A percentile compares a stretch with the other conserved stretches of the same genome.
phyloP scores from a whole-genome alignment of 1,140 invertebrate genomes.

The Musca vetustissima region DNA sequence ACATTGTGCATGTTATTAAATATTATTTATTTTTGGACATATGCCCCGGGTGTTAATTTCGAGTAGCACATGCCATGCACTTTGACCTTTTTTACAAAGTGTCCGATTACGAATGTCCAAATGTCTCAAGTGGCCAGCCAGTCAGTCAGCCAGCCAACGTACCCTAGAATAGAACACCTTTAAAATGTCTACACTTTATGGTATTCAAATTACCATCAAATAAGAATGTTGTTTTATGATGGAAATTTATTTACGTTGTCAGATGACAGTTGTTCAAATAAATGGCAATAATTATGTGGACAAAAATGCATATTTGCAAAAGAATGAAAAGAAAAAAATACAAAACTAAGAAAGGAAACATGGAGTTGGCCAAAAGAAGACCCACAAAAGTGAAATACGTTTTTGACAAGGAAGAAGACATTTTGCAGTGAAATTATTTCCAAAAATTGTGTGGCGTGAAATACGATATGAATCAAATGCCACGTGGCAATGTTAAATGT shows the following conservation, averaged over 20 bases:
- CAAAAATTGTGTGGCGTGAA: conserved; percentile 19
- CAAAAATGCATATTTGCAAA: conserved; percentile 6
- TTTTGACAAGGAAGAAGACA: not conserved
- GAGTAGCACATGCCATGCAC: conserved; percentile 9
- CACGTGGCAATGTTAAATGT: conserved; percentile 7
- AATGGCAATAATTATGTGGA: too few relatives aligned
- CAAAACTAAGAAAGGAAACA: not conserved
- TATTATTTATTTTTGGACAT: too few relatives aligned
- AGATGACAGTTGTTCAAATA: conserved; percentile 13
- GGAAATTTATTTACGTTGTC: not conserved
- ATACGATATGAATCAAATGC: conserved; percentile 17
- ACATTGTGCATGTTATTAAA: too few relatives aligned
- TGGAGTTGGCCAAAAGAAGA: not conserved
- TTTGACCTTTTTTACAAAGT: not conserved
- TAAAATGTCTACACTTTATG: too few relatives aligned
- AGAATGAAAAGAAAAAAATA: not conserved
- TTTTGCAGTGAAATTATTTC: too few relatives aligned
- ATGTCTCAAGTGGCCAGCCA: not conserved
- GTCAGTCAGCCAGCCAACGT: too few relatives aligned
- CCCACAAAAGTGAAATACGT: not conserved
- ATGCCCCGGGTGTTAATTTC: too few relatives aligned
- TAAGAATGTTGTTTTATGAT: too few relatives aligned
- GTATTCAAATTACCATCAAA: too few relatives aligned
- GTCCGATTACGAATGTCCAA: conserved; percentile 10
- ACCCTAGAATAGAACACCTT: not conserved